phyloP scores from a whole-genome alignment of 2,113 vertebrate species.

The Pelecanoides urinatrix region DNA sequence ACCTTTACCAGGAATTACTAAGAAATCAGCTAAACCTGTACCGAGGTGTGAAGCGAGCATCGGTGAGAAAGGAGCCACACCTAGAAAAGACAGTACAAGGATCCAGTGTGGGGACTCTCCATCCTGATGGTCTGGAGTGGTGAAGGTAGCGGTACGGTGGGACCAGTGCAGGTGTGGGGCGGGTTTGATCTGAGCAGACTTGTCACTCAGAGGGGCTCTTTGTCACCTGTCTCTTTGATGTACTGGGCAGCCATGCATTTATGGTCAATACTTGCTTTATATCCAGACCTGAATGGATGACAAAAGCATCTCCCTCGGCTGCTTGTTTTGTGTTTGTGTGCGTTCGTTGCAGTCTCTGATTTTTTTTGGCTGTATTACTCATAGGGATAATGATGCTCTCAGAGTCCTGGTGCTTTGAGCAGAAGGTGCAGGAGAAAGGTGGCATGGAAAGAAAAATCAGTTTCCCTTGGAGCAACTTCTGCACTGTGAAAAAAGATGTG shows the following conservation, averaged over 20 bases:
- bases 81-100: not conserved
- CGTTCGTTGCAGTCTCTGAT: not conserved
- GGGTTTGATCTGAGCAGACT: not conserved
- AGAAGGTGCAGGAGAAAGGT: not conserved
- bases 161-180: not conserved
- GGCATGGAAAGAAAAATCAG: not conserved
- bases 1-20: not conserved
- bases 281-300: not conserved
- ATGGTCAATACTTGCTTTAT: not conserved
- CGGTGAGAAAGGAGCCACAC: not conserved
- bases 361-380: not conserved
- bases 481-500: not conserved
- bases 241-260: not conserved
- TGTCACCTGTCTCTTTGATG: not conserved
- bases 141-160: not conserved
- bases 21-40: not conserved
- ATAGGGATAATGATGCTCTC: not conserved
- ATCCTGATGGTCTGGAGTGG: not conserved
- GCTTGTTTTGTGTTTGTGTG: fast-evolving
- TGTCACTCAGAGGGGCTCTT: not conserved
- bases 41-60: not conserved
- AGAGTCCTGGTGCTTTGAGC: not conserved
- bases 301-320: not conserved
- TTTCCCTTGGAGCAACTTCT: not conserved
- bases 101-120: not conserved